Percentiles rank a stretch among this genome's conserved stretches.
phyloP scores from a whole-genome alignment of 2,797 vertebrate genomes.

The Sebastes hubbsi region DNA sequence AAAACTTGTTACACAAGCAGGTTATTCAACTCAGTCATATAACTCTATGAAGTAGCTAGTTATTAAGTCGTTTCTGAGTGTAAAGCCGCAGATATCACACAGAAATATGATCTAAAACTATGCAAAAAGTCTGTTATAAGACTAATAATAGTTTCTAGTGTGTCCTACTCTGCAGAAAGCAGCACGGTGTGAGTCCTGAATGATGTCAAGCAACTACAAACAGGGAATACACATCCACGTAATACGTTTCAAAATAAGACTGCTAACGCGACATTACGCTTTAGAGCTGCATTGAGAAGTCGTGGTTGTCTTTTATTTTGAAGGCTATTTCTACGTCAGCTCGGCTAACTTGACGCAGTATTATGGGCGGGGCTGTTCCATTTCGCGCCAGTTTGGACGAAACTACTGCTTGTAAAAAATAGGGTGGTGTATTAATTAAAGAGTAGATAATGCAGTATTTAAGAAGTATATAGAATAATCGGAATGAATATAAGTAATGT shows the following conservation, averaged over 20 bases:
- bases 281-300: fast-evolving
- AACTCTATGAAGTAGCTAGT: too few relatives aligned
- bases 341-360: neutral
- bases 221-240: neutral
- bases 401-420: conserved; percentile 33
- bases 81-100: neutral
- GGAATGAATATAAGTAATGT: fast-evolving
- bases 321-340: neutral
- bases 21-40: too few relatives aligned
- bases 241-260: conserved; percentile 22
- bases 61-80: neutral
- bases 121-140: neutral
- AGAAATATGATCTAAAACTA: neutral
- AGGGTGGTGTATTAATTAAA: neutral
- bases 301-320: neutral
- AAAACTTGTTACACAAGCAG: too few relatives aligned
- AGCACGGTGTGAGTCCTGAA: neutral
- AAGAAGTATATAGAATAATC: neutral
- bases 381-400: conserved; percentile 80
- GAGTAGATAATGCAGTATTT: fast-evolving
- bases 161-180: neutral
- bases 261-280: fast-evolving
- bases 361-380: neutral
- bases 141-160: too few relatives aligned
- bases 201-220: fast-evolving